phyloP scores from a whole-genome alignment of 1,140 invertebrate species.

The Hylaeus volcanicus region DNA sequence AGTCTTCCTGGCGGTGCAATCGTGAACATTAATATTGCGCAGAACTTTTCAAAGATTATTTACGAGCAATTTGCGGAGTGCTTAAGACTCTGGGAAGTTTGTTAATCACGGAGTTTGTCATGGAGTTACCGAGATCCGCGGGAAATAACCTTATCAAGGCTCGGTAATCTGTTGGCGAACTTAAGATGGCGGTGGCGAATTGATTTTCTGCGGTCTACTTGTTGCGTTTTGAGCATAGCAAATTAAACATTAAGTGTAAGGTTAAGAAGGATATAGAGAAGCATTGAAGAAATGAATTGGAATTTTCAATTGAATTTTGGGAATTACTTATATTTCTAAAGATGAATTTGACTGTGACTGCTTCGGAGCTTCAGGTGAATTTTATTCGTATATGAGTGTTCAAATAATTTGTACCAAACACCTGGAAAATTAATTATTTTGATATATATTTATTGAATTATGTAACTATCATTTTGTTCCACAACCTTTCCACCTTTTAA shows the following conservation, averaged over 20 bases:
- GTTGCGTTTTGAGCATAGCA: not conserved
- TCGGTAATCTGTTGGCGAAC: constrained; percentile 3
- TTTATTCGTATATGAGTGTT: no score
- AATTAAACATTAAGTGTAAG: not conserved
- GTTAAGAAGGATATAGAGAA: no score
- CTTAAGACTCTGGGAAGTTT: not conserved
- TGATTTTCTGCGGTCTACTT: not conserved
- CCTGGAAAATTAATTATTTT: no score
- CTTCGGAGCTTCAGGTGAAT: no score
- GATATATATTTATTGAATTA: no score
- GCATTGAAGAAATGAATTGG: no score
- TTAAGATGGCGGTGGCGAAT: not conserved
- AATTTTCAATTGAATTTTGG: no score
- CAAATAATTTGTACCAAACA: no score
- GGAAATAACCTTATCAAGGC: not conserved
- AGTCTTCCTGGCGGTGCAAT: not conserved
- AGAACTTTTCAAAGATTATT: not conserved
- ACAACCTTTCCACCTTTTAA: no score
- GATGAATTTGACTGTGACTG: no score
- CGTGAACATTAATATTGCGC: not conserved
- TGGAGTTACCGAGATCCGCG: not conserved
- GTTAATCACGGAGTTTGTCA: not conserved
- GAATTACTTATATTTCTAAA: no score
- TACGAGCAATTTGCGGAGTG: not conserved
- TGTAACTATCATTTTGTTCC: no score